Conservation (phyloP, 2,888 invertebrate species). For the Leptinotarsa juncta region DNA sequence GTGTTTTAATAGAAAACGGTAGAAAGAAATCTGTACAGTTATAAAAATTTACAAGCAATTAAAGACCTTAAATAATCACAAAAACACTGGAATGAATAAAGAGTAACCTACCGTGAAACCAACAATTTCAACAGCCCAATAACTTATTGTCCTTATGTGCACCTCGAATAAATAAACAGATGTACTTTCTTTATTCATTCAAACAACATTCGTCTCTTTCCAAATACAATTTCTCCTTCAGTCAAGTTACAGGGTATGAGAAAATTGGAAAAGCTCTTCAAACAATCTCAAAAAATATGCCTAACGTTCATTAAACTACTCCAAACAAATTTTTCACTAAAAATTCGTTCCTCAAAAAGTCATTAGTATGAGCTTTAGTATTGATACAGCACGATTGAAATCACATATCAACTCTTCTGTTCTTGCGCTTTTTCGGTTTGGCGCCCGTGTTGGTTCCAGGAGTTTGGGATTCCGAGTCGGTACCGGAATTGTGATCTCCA, state of each 20-base stretch:
- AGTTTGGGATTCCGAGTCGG: constrained; percentile 40
- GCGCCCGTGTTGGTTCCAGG: constrained; percentile 18
- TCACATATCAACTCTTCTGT: constrained; percentile 52
- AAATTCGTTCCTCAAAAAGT: constrained; percentile 1
- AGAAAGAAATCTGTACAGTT: constrained; percentile 45
- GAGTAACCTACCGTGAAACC: constrained; percentile 8
- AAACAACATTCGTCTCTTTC: constrained; percentile 1
- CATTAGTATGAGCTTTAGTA: constrained; percentile 11
- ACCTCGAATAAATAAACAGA: not conserved
- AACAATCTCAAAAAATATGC: not conserved
- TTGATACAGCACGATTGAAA: constrained; percentile 15
- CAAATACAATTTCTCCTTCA: constrained; percentile 7
- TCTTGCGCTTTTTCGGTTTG: constrained; percentile 52
- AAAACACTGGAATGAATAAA: constrained; percentile 45
- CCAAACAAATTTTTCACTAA: not conserved
- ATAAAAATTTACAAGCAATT: constrained; percentile 40
- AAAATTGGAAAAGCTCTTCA: not conserved
- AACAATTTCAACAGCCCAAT: constrained; percentile 18
- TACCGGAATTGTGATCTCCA: constrained; percentile 38
- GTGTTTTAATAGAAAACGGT: constrained; percentile 42
- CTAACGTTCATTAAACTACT: not conserved
- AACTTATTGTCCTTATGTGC: constrained; percentile 25
- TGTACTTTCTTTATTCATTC: constrained; percentile 25
- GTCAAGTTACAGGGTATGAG: not conserved
- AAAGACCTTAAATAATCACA: constrained; percentile 35